Evolutionary conservation across 1,140 invertebrate genomes (phyloP).

Genomic region (Zeugodacus cucurbitae): DNA sequence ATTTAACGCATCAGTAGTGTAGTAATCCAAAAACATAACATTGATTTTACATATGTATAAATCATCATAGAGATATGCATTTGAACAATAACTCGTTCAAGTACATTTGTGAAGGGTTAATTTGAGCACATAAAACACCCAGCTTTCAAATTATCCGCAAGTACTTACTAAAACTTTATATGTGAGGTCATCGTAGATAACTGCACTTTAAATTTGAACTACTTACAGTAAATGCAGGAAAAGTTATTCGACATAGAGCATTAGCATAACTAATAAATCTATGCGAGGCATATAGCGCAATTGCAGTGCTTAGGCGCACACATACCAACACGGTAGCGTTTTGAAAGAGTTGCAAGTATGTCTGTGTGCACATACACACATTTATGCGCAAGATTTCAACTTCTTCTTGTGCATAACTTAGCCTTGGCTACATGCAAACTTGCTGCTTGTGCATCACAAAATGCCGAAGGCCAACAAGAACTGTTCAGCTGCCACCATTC

Average conservation of each 20-base stretch:
- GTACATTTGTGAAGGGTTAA: neutral
- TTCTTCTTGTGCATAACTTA: neutral
- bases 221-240: slow-evolving; percentile 2
- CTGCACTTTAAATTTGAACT: slow-evolving; percentile 14
- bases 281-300: neutral
- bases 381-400: neutral
- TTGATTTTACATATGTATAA: too few species aligned
- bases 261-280: slow-evolving; percentile 32
- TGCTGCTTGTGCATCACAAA: neutral
- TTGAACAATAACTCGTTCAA: neutral
- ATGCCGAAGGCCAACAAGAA: neutral
- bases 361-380: neutral
- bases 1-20: too few species aligned
- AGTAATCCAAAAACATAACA: too few species aligned
- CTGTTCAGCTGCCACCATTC: neutral
- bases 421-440: neutral
- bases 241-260: neutral
- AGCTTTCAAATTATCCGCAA: neutral
- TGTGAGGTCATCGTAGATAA: slow-evolving; percentile 27
- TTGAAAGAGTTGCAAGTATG: neutral
- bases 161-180: slow-evolving; percentile 12
- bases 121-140: neutral
- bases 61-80: too few species aligned
- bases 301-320: neutral
- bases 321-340: neutral